Percentiles rank a stretch among this genome's conserved stretches.
phyloP scores from a whole-genome alignment of 2,888 invertebrate genomes.

The Campoplex nolae region DNA sequence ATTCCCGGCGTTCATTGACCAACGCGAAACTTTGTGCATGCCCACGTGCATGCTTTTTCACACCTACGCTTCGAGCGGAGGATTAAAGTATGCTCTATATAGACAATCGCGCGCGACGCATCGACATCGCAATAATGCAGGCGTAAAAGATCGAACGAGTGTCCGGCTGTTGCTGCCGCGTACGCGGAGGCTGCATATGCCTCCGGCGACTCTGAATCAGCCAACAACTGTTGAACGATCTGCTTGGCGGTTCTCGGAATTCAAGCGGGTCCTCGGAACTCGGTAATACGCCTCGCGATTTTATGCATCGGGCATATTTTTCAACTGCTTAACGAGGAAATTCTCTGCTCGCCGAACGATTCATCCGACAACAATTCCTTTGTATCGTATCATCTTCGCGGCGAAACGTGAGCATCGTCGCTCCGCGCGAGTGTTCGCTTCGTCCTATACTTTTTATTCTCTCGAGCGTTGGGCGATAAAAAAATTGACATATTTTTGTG shows the following conservation, averaged over 20 bases:
- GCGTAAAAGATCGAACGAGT: constrained; percentile 51
- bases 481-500: no score
- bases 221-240: constrained; percentile 29
- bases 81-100: not conserved
- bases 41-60: constrained; percentile 25
- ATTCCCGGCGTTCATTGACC: constrained; percentile 31
- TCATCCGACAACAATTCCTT: constrained; percentile 36
- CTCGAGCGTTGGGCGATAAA: no score
- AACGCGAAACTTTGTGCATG: constrained; percentile 18
- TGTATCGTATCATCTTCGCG: constrained; percentile 11
- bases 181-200: constrained; percentile 38
- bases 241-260: constrained; percentile 40
- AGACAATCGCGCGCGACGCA: not conserved
- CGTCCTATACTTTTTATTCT: no score
- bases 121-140: not conserved
- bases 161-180: not conserved
- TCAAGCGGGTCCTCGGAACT: constrained; percentile 3
- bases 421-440: not conserved
- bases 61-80: constrained; percentile 20
- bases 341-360: constrained; percentile 4
- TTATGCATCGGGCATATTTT: constrained; percentile 1
- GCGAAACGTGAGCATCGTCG: not conserved
- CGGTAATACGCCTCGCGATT: not conserved
- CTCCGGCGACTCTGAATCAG: constrained; percentile 46
- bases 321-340: constrained; percentile 4